Evolutionary conservation across 2,888 invertebrate genomes (phyloP).

Genomic region (Deroplatys truncata): DNA sequence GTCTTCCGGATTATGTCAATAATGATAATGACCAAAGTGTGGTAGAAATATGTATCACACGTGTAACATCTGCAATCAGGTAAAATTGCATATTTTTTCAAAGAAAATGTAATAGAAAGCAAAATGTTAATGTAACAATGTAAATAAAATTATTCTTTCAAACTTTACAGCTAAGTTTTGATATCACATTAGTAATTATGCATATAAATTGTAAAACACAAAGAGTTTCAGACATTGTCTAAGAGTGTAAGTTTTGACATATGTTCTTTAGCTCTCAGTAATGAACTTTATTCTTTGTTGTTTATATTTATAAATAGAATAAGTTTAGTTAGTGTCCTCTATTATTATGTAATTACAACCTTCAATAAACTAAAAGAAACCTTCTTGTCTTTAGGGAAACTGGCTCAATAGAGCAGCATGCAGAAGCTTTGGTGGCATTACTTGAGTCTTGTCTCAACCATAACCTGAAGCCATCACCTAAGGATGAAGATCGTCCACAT

Average conservation of each 20-base stretch:
- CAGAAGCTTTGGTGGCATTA: constrained; percentile 74
- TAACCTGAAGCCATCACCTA: constrained; percentile 72
- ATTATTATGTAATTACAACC: too few relatives aligned
- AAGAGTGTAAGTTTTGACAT: too few relatives aligned
- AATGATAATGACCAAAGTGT: constrained; percentile 92
- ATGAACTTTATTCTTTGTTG: too few relatives aligned
- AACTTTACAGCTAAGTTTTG: background rate
- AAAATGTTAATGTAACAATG: too few relatives aligned
- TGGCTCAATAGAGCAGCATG: constrained; percentile 79
- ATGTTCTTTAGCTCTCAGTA: too few relatives aligned
- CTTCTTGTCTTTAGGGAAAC: constrained; percentile 60
- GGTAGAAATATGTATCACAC: constrained; percentile 89
- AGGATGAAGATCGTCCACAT: constrained; percentile 90
- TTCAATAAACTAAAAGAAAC: too few relatives aligned
- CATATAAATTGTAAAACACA: too few relatives aligned
- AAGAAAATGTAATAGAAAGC: background rate
- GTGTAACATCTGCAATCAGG: constrained; percentile 86
- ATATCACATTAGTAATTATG: too few relatives aligned
- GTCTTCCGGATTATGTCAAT: constrained; percentile 74
- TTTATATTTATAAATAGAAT: too few relatives aligned
- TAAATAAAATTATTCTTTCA: background rate
- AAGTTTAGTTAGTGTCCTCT: too few relatives aligned
- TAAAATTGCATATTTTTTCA: constrained; percentile 32
- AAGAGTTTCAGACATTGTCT: too few relatives aligned
- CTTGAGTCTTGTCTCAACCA: constrained; percentile 85